Percentiles rank a stretch among this genome's conserved stretches.
Conservation (phyloP, 2,113 vertebrate genomes). For the Phrynosoma blainvillii region DNA sequence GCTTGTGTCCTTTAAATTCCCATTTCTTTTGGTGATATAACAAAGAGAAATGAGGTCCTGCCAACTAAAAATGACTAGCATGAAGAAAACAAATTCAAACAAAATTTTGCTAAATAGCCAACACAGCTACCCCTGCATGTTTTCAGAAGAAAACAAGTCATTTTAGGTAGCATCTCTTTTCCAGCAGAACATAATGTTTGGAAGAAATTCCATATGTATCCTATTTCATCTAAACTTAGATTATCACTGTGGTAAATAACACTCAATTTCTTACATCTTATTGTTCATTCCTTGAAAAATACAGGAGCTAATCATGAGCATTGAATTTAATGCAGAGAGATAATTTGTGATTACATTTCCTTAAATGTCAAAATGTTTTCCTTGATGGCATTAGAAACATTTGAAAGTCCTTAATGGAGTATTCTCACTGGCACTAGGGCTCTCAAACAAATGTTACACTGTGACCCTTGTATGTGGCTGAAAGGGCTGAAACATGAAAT, state of each 20-base stretch:
- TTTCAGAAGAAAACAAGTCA: constrained; percentile 19
- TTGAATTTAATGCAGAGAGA: too few relatives aligned
- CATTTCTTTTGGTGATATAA: constrained; percentile 44
- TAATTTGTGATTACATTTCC: background rate
- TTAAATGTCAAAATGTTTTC: background rate
- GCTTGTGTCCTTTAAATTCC: constrained; percentile 43
- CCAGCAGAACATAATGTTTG: constrained; percentile 22
- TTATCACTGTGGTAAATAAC: constrained; percentile 31
- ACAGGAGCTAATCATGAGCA: constrained; percentile 17
- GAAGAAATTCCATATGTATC: constrained; percentile 49
- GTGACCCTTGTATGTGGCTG: background rate
- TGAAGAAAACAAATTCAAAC: background rate
- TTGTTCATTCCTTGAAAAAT: background rate
- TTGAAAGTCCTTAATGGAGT: background rate
- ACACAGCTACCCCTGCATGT: too few relatives aligned
- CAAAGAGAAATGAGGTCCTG: constrained; percentile 35
- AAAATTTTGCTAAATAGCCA: too few relatives aligned
- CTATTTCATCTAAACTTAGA: constrained; percentile 59
- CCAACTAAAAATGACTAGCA: constrained; percentile 38
- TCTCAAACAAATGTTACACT: background rate
- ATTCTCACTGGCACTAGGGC: background rate
- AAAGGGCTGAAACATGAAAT: background rate
- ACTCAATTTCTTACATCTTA: constrained; percentile 38
- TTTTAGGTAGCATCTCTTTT: constrained; percentile 43
- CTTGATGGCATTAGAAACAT: background rate